Evolutionary conservation across 1,140 invertebrate species (phyloP), one percentile per base, ranked within the genome.

Genomic region (Polyergus mexicanus): DNA sequence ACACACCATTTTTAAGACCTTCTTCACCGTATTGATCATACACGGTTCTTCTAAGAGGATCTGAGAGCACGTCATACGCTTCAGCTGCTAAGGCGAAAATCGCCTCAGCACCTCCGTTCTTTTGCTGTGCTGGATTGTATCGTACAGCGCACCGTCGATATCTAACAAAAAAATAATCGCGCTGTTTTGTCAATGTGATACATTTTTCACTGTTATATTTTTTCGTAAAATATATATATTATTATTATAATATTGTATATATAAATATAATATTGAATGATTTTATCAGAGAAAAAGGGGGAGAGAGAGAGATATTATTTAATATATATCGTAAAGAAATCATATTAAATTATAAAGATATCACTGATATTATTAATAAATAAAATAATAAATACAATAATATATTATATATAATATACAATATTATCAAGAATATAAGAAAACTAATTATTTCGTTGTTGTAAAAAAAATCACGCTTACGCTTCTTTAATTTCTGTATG

Each of bases 21-120:
- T 97, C 97, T 94, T 98, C 98, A 0, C 98, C 98, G 92, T 97
- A 99, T 89, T 98, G 97, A 94, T 99, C 98, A 94, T 97, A 99
- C 51, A 99, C 96, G n/a, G 98, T 96, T 86, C 97, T 95, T 77
- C 92, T 95, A 71, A 96, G 93, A 74, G 97, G 95, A 94, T 98
- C 96, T 71, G 96, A 97, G 25, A 98, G 94, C 28, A 98, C 97
- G 91, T 98, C 98, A 92, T 97, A 98, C 11, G 98, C 98, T 95
- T 98, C 98, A 63, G 96, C 95, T 56, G 96, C 94, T 38, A 94
- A 86, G 63, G 86, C 68, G 89, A 96, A 96, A 76, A 92, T 69
- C 58, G 60, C 63, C 28, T 28, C 28, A 16, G 65, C 66, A 58
- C 71, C 63, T 89, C 81, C 28, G 84, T 90, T 83, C 47, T 88